phyloP scores from a whole-genome alignment of 2,113 vertebrate genomes.

The Elephas maximus region DNA sequence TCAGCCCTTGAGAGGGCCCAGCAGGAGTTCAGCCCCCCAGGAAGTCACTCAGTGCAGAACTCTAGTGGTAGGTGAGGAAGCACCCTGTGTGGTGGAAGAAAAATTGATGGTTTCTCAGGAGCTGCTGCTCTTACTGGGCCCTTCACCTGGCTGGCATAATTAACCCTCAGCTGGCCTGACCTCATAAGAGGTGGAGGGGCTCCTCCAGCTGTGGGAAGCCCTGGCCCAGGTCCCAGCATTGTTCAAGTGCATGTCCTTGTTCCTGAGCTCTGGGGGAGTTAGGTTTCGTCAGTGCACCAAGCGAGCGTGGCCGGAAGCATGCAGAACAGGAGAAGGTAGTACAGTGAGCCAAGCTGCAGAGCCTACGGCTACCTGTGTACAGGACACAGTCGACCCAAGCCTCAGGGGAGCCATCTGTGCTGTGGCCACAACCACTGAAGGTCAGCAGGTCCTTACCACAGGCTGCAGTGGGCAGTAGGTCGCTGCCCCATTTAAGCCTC shows the following conservation, averaged over 20 bases:
- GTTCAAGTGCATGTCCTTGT: not conserved
- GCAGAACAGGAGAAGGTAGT: not conserved
- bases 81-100: not conserved
- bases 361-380: not conserved
- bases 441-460: not conserved
- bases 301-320: not conserved
- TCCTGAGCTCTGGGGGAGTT: not conserved
- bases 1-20: not conserved
- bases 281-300: not conserved
- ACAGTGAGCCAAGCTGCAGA: not conserved
- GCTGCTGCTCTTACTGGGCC: not conserved
- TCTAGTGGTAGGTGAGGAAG: not conserved
- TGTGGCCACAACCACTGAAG: fast-evolving
- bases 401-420: too few species aligned
- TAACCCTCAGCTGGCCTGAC: not conserved
- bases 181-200: not conserved
- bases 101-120: not conserved
- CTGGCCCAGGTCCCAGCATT: not conserved
- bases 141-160: not conserved
- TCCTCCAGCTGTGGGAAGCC: too few species aligned
- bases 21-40: not conserved
- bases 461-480: not conserved
- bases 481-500: too few species aligned
- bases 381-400: not conserved
- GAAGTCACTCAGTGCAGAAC: not conserved